Base-by-base conservation (phyloP, 2,113 vertebrate species). In the Rana temporaria region DNA sequence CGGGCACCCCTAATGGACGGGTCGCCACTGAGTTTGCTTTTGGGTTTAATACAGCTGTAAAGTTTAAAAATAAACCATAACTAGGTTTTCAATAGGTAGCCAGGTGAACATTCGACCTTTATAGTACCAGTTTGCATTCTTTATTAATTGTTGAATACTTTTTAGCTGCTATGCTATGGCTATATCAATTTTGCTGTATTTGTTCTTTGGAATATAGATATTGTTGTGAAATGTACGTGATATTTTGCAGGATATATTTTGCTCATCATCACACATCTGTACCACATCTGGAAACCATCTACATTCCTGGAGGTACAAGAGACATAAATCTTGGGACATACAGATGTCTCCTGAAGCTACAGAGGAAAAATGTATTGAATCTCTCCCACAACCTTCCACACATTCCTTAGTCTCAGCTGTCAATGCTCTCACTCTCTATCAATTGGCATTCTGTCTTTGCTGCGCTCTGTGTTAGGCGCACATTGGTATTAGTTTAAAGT, bases 271-370 rank as follows among this genome's bases (percentile, higher is more conserved):
- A 22, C 55, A 22, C 53, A 22, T n/a, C 55, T 59, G 2, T 14
- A 4, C 30, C 71, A 34, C 71, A 74, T 74, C 71, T 74, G 71
- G 71, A 59, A 74, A 60, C 2, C 71, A 74, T 74, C 55, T 74
- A 55, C 15, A 72, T 19, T 30, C 22, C 22, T 15, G 11, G 4
- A 26, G 20, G 17, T 57, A 16, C 18, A 38, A 30, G 18, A 74
- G 18, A 74, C 48, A 60, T 74, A 59, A 57, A 73, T 57, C 19
- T 4, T 60, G 5, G 56, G 19, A 59, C 55, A 38, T 34, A 16
- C 20, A 11, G 20, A 26, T 72, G 56, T 72, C 52, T 20, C 20
- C 8, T 69, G 22, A 59, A 38, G 26, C 6, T 72, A 12, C 26
- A 73, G 30, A 6, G 7, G 55, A 73, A 15, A 53, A 34, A 73